Conservation (phyloP, 30 jellyfish, hydroid and myxozoan genomes). For the Hydractinia echinata region DNA sequence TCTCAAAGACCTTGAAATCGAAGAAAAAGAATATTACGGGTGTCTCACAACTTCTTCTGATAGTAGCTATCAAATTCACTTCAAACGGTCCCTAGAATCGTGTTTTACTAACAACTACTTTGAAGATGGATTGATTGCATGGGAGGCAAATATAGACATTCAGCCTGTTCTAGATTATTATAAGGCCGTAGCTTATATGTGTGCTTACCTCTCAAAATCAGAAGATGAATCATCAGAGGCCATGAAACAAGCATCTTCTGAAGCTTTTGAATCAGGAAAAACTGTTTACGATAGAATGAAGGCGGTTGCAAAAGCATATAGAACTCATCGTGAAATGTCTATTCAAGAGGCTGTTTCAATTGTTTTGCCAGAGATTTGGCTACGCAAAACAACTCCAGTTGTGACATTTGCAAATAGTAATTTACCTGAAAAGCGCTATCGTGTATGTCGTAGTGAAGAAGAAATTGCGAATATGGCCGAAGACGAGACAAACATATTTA, state of each 20-base stretch:
- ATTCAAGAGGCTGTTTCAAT: constrained; percentile 13
- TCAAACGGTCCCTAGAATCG: constrained; percentile 19
- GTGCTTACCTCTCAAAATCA: constrained; percentile 16
- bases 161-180: constrained; percentile 13
- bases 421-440: neutral
- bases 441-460: neutral
- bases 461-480: neutral
- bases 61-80: constrained; percentile 10
- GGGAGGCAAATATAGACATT: constrained; percentile 20
- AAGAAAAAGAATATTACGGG: constrained; percentile 13
- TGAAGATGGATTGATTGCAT: constrained; percentile 5
- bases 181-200: constrained; percentile 10
- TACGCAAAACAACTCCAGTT: neutral
- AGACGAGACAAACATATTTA: neutral
- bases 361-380: constrained; percentile 12
- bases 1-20: neutral
- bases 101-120: constrained; percentile 26
- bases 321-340: neutral
- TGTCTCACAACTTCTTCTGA: constrained; percentile 21
- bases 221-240: constrained; percentile 13
- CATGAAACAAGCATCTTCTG: constrained; percentile 10
- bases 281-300: constrained; percentile 11
- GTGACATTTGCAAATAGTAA: constrained; percentile 11
- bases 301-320: constrained; percentile 15
- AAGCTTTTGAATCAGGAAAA: neutral